Percentiles rank a stretch among this genome's conserved stretches.
Evolutionary conservation across 2,113 vertebrate species (phyloP).

Genomic region (Ibidorhyncha struthersii): DNA sequence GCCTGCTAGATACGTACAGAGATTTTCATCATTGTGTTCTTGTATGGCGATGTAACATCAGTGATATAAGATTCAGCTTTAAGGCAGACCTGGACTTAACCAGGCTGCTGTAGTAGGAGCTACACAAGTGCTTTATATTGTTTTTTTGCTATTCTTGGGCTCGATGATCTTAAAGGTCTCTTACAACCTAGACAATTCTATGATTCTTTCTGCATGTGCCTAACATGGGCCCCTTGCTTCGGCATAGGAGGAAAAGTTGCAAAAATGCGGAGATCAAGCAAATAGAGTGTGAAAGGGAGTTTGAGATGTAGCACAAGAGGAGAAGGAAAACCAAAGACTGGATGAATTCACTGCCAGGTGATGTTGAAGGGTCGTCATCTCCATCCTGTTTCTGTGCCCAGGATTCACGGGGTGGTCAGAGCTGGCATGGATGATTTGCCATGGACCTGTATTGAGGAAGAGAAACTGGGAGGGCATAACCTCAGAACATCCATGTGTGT

Average conservation of each 20-base stretch:
- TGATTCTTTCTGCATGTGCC: not conserved
- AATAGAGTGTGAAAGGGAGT: not conserved
- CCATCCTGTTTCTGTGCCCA: not conserved
- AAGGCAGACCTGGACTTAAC: not conserved
- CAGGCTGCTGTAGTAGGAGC: not conserved
- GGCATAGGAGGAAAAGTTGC: not conserved
- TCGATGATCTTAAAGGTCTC: too few relatives aligned
- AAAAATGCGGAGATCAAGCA: not conserved
- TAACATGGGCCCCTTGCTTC: not conserved
- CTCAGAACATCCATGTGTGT: fast-evolving
- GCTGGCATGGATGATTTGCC: not conserved
- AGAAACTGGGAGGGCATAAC: not conserved
- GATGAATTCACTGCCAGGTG: not conserved
- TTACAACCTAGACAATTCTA: too few relatives aligned
- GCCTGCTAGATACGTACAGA: not conserved
- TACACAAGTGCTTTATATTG: not conserved
- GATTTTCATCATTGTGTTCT: not conserved
- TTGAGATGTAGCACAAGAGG: not conserved
- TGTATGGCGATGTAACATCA: not conserved
- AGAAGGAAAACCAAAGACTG: not conserved
- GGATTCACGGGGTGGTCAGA: not conserved
- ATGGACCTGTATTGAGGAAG: not conserved
- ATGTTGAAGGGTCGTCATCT: not conserved
- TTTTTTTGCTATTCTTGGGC: not conserved
- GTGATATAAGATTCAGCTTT: not conserved